phyloP scores from a whole-genome alignment of 2,113 vertebrate genomes.

The Sporophila hypoxantha region DNA sequence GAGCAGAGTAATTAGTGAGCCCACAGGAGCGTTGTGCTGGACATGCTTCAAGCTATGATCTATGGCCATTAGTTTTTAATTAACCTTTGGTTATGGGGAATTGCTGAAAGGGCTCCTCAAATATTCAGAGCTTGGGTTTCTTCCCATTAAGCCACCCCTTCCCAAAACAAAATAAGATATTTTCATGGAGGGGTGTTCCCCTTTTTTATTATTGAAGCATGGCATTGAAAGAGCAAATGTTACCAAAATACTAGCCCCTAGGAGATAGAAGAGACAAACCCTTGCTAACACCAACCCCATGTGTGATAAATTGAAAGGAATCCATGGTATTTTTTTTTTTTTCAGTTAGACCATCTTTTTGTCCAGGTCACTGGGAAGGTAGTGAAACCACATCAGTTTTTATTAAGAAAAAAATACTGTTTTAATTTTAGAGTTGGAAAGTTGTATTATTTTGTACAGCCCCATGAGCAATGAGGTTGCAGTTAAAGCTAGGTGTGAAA shows the following conservation, averaged over 20 bases:
- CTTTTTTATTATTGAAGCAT: neutral
- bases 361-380: neutral
- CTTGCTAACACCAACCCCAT: neutral
- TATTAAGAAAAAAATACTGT: neutral
- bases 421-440: neutral
- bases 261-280: neutral
- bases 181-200: neutral
- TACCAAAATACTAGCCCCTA: neutral
- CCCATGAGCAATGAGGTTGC: neutral
- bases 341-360: neutral
- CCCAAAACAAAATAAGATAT: neutral
- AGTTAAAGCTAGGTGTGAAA: neutral
- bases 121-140: neutral
- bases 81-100: conserved; percentile 1
- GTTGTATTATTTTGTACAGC: neutral
- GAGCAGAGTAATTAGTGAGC: neutral
- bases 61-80: neutral
- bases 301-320: neutral
- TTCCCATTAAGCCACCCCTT: neutral
- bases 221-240: neutral
- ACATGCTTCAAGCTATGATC: neutral
- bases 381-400: neutral
- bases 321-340: neutral
- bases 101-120: neutral
- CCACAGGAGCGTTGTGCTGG: neutral